Percentiles rank a stretch among this genome's conserved stretches.
phyloP scores from a whole-genome alignment of 2,113 vertebrate genomes.

The Polypterus senegalus region DNA sequence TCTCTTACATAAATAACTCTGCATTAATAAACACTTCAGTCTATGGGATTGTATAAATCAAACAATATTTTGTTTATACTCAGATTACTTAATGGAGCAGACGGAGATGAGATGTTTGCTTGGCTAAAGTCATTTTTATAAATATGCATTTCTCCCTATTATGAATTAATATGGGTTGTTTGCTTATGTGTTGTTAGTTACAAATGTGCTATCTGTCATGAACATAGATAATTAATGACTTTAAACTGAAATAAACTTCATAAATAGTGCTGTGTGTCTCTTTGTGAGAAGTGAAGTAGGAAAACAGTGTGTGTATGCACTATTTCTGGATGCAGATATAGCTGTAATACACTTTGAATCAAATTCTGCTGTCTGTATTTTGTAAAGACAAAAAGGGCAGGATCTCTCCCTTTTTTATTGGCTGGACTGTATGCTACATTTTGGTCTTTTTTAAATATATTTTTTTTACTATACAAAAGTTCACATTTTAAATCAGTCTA shows the following conservation, averaged over 20 bases:
- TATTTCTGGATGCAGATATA: too few species aligned
- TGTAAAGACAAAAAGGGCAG: too few species aligned
- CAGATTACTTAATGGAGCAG: slow-evolving; percentile 24
- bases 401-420: too few species aligned
- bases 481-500: too few species aligned
- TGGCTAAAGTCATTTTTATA: slow-evolving; percentile 41
- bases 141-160: slow-evolving; percentile 54
- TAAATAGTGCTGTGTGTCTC: neutral
- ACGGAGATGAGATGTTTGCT: slow-evolving; percentile 32
- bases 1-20: neutral
- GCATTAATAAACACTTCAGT: slow-evolving; percentile 10
- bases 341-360: too few species aligned
- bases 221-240: slow-evolving; percentile 42
- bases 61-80: slow-evolving; percentile 10
- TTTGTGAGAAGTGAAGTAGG: neutral
- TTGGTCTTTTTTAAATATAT: too few species aligned
- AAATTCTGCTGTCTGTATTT: too few species aligned
- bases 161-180: slow-evolving; percentile 43
- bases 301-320: too few species aligned
- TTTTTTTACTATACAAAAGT: too few species aligned
- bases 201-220: slow-evolving; percentile 40
- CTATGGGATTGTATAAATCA: slow-evolving; percentile 22
- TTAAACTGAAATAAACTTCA: neutral
- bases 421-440: too few species aligned
- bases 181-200: slow-evolving; percentile 41